Evolutionary conservation across 1,140 invertebrate genomes (phyloP), one percentile per base, ranked within the genome.

Genomic region (Zaprionus vittiger): DNA sequence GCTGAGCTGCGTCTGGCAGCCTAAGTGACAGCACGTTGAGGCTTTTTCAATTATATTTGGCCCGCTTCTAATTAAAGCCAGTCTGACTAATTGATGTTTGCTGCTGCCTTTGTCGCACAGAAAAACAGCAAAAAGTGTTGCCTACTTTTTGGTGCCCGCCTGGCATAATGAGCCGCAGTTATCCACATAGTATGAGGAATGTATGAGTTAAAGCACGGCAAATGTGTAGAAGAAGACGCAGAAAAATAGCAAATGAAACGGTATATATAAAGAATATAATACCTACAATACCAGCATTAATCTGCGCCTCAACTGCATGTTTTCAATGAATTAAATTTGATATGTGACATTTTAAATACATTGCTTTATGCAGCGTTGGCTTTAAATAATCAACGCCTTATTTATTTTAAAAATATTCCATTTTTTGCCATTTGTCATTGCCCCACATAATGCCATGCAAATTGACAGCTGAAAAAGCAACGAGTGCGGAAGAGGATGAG

Each of bases 41-140:
- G 77, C 60, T 61, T 80, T 76, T 80, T 77, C 75, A 62, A 80
- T 80, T 80, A 77, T 66, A 63, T 68, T 77, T 52, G 44, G 75
- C 57, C 56, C 38, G 52, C 38, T 63, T 59, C 71, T 59, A 68
- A 73, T 77, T 73, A 73, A 72, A 61, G 61, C 26, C 26, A 73
- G 54, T 71, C 52, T 17, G 15, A 41, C 71, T 73, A 73, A 77
- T 73, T 77, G 61, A 67, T 73, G 61, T 71, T 71, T 75, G 47
- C 56, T 41, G 52, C 49, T n/a, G 44, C 38, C 11, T 24, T 5
- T 4, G 17, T 47, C 55, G n/a, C 5, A 47, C 12, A 22, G 14
- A n/a, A n/a, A 62, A 68, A 56, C 17, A 54, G 44, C 56, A 60
- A 69, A 56, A 73, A 60, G 47, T 61, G 57, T 56, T 38, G 66